phyloP scores from a whole-genome alignment of 2,888 invertebrate species.

The Callyntrura sp. region DNA sequence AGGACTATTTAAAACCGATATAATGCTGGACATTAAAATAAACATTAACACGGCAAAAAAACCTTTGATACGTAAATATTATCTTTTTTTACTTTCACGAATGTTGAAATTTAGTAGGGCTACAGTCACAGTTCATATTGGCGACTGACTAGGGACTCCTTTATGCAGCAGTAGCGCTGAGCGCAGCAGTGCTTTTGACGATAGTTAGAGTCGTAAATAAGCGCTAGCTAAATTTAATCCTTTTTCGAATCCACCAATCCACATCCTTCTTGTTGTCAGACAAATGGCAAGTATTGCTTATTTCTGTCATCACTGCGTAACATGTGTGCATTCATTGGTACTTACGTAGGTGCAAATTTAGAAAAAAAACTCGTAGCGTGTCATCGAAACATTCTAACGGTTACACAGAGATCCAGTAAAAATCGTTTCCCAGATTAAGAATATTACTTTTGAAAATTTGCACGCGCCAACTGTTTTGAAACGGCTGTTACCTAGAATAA shows the following conservation, averaged over 20 bases:
- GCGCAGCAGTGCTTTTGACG: not conserved
- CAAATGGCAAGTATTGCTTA: conserved; percentile 20
- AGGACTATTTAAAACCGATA: not conserved
- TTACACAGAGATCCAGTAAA: not conserved
- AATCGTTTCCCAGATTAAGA: not conserved
- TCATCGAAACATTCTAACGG: not conserved
- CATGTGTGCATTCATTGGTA: not conserved
- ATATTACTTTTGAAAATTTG: not conserved
- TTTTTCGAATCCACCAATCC: not conserved
- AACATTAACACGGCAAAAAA: not conserved
- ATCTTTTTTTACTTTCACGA: not conserved
- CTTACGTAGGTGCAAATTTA: not conserved
- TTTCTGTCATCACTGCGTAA: not conserved
- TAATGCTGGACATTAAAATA: conserved; percentile 16
- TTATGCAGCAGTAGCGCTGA: no score
- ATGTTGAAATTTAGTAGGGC: no score
- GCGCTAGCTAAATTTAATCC: not conserved
- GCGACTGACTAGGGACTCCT: no score
- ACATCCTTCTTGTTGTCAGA: conserved; percentile 11
- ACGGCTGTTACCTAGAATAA: not conserved
- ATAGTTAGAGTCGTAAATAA: not conserved
- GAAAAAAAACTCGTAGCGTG: not conserved
- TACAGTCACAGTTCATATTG: no score
- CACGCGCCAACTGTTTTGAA: not conserved
- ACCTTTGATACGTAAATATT: not conserved